Conservation (phyloP, 2,888 invertebrate genomes). For the Chirona hameri region DNA sequence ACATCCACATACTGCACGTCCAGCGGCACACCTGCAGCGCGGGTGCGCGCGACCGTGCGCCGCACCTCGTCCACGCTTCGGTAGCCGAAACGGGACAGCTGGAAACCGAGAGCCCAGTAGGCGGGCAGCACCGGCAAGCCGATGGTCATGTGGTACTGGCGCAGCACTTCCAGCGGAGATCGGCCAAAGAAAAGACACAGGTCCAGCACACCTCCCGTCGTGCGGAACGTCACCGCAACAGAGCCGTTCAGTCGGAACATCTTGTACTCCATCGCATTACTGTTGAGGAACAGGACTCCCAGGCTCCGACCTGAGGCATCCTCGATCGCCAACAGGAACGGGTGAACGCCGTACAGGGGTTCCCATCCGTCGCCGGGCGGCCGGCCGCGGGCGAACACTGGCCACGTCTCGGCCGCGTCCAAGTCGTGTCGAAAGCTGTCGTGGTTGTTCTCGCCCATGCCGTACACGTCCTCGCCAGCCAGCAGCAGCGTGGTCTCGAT, state of each 20-base stretch:
- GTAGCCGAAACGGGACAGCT: too few species aligned
- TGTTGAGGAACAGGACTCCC: slow-evolving; percentile 38
- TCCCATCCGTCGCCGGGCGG: slow-evolving; percentile 30
- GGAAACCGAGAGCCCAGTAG: slow-evolving; percentile 73
- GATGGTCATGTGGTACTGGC: slow-evolving; percentile 51
- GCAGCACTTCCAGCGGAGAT: slow-evolving; percentile 54
- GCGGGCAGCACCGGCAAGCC: slow-evolving; percentile 78
- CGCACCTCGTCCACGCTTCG: slow-evolving; percentile 61
- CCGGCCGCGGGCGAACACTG: slow-evolving; percentile 37
- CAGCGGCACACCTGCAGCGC: slow-evolving; percentile 69
- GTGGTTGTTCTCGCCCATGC: slow-evolving; percentile 51
- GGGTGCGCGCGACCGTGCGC: slow-evolving; percentile 62
- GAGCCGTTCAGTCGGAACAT: slow-evolving; percentile 33
- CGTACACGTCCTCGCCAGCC: slow-evolving; percentile 48
- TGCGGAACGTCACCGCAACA: slow-evolving; percentile 75
- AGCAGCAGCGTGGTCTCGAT: slow-evolving; percentile 48
- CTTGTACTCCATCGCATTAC: slow-evolving; percentile 39
- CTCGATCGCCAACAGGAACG: slow-evolving; percentile 39
- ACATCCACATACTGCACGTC: slow-evolving; percentile 56
- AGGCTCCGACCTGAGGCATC: slow-evolving; percentile 36
- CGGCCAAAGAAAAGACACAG: slow-evolving; percentile 75
- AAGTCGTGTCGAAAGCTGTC: slow-evolving; percentile 46
- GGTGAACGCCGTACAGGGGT: slow-evolving; percentile 38
- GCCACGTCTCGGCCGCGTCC: slow-evolving; percentile 41
- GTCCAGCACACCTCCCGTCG: slow-evolving; percentile 76